These are phyloP conservation scores for Drosophila paracracens DNA, from an alignment of 2,888 invertebrate species.

Conservation along the genomic window DNA sequence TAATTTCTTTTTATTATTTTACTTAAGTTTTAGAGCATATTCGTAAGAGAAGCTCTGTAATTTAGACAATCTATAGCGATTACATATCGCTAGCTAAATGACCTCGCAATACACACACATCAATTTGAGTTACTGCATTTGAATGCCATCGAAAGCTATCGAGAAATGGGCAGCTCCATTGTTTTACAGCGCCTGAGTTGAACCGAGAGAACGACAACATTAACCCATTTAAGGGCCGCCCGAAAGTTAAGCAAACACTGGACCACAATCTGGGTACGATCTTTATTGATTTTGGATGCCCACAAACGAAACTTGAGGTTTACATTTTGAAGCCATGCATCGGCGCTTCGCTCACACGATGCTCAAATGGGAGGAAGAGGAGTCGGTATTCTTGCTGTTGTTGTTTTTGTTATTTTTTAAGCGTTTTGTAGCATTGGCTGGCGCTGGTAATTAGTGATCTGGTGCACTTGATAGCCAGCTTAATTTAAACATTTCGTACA, in stretches of 20 bases:
- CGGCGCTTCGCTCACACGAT: constrained; percentile 75
- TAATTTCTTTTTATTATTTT: not conserved
- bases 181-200: constrained; percentile 48
- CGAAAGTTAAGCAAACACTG: constrained; percentile 62
- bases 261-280: constrained; percentile 65
- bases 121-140: constrained; percentile 60
- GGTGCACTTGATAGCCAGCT: constrained; percentile 83
- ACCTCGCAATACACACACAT: constrained; percentile 33
- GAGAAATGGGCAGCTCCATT: constrained; percentile 67
- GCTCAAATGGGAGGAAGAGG: constrained; percentile 21
- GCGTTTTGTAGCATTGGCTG: constrained; percentile 50
- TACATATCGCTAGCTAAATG: constrained; percentile 20
- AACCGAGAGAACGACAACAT: constrained; percentile 48
- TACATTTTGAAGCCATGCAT: constrained; percentile 33
- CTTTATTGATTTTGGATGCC: constrained; percentile 78
- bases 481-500: constrained; percentile 82
- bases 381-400: constrained; percentile 1
- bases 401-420: not conserved
- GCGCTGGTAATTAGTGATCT: constrained; percentile 83
- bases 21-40: not conserved
- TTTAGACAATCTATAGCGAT: not conserved
- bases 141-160: constrained; percentile 54
- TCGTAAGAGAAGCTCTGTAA: not conserved
- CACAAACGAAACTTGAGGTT: constrained; percentile 28
- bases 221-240: constrained; percentile 68